Base-by-base conservation (phyloP, 2,113 vertebrate genomes). In the Dipodomys spectabilis region DNA sequence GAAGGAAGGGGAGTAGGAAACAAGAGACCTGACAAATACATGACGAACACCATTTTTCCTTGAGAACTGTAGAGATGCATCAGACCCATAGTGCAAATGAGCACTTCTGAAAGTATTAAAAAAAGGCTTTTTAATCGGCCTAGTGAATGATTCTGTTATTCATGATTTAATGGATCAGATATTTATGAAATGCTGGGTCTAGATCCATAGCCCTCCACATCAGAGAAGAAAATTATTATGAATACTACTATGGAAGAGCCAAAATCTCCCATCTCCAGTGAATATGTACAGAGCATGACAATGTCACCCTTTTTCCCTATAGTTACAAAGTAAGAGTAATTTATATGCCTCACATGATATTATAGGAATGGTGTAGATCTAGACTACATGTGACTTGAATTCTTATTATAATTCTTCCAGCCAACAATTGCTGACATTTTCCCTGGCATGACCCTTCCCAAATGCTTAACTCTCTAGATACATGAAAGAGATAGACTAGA, bases 21-120 rank as follows among this genome's bases (percentile, higher is more conserved):
- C 57, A 73, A 78, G 25, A 74, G 7, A 44, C 8, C 22, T 67
- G 82, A 32, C 30, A 57, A 90, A 7, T 80, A 13, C 22, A 65
- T 91, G 57, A 74, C 85, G 92, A 8, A 45, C 35, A 85, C 72
- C 57, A 44, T 53, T 22, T 71, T 92, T 82, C 68, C 60, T n/a
- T 84, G 72, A 89, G 65, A 94, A 72, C 28, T 49, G 64, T 39
- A 27, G 23, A 91, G 67, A 44, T 22, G 78, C 30, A 22, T 82
- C 80, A 81, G 45, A 19, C 69, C 19, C 20, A 49, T 69, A 45
- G 20, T 69, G 25, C 22, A 60, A 92, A 11, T 44, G 30, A 83
- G 69, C 32, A 77, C 62, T 86, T 89, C 32, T 85, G 67, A 92
- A 81, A 75, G 12, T 11, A 65, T 25, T 92, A n/a, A 60, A 32